Base-by-base conservation (phyloP, 1,140 invertebrate genomes). In the Propsilocerus akamusi region DNA sequence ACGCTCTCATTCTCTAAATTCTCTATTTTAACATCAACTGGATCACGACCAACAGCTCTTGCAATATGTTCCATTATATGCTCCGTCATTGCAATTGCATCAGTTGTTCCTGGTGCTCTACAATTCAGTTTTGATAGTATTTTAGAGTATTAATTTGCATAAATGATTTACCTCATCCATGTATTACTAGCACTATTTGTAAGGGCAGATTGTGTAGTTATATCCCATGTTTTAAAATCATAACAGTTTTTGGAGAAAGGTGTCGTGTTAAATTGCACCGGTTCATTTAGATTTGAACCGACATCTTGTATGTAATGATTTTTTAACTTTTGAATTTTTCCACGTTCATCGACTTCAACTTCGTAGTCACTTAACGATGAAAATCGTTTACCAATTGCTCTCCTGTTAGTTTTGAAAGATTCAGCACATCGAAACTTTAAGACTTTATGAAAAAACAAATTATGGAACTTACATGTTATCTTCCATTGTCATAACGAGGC, bases 171-270 rank as follows among this genome's bases (percentile, higher is more conserved):
- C 66, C 54, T 26, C 55, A 59, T n/a, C 52, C 63, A 78, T 0
- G 73, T 74, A 52, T 79, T 80, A 0, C 67, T 65, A 1, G 76
- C 60, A 8, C 71, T 66, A 51, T 81, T 74, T 2, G 78, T 82
- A 30, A 59, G 63, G 0, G 70, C 68, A 32, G 68, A 68, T 24
- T 65, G 68, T 6, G 67, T 66, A 14, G 60, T 60, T 8, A 71
- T 53, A 10, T 64, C 60, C 75, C 76, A 81, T n/a, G 67, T 71
- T 0, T 58, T 58, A 4, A 51, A 48, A 28, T 71, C 65, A 51
- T 80, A 80, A 30, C 73, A 74, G 23, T 24, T 7, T 12, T 22
- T 8, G 10, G 8, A 4, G 4, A 46, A 41, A 3, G 30, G 5
- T 8, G 14, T 12, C 4, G n/a, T 12, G 8, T 8, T 2, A 5